phyloP scores from a whole-genome alignment of 1,140 invertebrate genomes.

The Dendroctonus ponderosae region DNA sequence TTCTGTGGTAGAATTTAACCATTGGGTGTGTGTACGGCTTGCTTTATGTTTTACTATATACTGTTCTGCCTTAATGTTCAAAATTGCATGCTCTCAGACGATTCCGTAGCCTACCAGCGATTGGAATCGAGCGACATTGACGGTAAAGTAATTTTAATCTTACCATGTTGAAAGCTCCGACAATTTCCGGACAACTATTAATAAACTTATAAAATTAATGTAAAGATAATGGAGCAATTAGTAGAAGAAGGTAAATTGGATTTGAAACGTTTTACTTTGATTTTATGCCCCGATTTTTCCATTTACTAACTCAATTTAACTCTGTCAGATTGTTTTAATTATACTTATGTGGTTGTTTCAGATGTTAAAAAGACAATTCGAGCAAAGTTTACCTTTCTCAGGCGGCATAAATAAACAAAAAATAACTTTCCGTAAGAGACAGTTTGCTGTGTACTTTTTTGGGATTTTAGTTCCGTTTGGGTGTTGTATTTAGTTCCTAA shows the following conservation, averaged over 20 bases:
- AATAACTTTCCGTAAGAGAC: conserved; percentile 13
- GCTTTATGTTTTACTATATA: too few species aligned
- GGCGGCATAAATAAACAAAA: conserved; percentile 18
- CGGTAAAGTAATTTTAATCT: conserved; percentile 20
- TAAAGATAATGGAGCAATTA: conserved; percentile 27
- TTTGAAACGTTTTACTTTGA: conserved; percentile 4
- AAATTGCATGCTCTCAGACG: conserved; percentile 9
- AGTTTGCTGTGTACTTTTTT: not conserved
- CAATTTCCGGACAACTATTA: not conserved
- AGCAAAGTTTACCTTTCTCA: conserved; percentile 20
- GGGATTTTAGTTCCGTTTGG: not conserved
- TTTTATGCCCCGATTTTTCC: not conserved
- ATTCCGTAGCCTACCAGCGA: conserved; percentile 19
- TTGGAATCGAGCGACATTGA: conserved; percentile 17
- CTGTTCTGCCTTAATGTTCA: too few species aligned
- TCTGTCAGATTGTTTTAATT: conserved; percentile 19
- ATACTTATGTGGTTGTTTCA: conserved; percentile 8
- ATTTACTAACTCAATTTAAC: not conserved
- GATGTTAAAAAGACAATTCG: conserved; percentile 14
- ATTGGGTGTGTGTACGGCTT: too few species aligned
- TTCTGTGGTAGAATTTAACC: too few species aligned
- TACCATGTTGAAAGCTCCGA: not conserved
- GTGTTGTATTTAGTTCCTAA: not conserved
- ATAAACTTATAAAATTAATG: not conserved
- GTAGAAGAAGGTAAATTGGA: conserved; percentile 32